Evolutionary conservation across 2,888 invertebrate genomes (phyloP), one percentile per base, ranked within the genome.

Genomic region (Plemyria rubiginata): DNA sequence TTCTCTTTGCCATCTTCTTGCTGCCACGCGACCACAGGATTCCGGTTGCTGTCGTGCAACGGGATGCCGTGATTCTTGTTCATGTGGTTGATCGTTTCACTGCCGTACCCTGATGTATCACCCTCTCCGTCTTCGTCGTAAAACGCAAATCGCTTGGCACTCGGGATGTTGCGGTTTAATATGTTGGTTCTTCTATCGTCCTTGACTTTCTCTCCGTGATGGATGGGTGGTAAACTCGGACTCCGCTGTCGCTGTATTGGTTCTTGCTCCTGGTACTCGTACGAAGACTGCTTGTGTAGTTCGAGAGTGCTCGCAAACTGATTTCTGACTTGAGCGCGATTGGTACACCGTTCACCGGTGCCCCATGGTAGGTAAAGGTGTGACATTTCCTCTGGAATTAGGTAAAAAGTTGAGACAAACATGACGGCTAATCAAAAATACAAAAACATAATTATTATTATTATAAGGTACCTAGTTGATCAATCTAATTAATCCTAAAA

Each of bases 41-140:
- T 85, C 49, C 75, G 77, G 52, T 77, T 75, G 58, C 73, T 71
- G 29, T 84, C 84, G 45, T 82, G 80, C 48, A 85, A 70, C 4
- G 76, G 75, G 28, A 78, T 75, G 65, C 78, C 82, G 60, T 79
- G 82, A 66, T 76, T 79, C 70, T 81, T 82, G 56, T 86, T 86
- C 81, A 86, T 93, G 64, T 94, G 93, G 78, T 94, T 94, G 11
- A 94, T 86, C 52, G 95, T 96, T 80, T 97, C 97, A 81, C 97
- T 97, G 53, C 96, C 96, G 86, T 97, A 97, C 41, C 97, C 97
- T 36, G 97, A 97, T 58, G 97, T 97, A 78, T 97, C 96, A 41
- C 96, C 96, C 78, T 96, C 96, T 56, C 93, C 94, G 71, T 93
- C 91, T 75, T 92, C 92, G 75, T 92, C 91, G 71, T 89, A 93